A percentile compares a stretch with the other conserved stretches of the same genome.
Evolutionary conservation across 2,113 vertebrate genomes (phyloP).

Genomic region (Onychostruthus taczanowskii): DNA sequence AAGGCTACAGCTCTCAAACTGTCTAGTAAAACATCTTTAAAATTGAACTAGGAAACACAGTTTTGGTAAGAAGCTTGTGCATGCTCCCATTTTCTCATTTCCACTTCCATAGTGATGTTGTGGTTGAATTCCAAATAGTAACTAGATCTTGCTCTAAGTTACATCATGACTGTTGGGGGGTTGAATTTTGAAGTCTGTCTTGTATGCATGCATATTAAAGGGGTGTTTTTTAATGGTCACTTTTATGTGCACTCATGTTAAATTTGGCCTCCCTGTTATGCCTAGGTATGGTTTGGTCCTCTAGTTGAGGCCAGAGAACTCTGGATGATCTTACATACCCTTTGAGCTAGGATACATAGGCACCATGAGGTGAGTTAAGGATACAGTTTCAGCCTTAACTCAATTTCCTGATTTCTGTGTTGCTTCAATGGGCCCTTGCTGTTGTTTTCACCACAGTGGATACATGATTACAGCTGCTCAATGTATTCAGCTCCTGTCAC

Average conservation of each 20-base stretch:
- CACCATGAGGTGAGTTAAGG: constrained; percentile 68
- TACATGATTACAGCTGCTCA: background rate
- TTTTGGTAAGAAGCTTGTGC: background rate
- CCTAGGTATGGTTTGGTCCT: constrained; percentile 65
- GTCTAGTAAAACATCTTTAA: background rate
- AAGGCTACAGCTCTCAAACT: background rate
- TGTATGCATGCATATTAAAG: constrained; percentile 39
- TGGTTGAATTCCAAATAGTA: background rate
- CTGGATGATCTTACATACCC: constrained; percentile 60
- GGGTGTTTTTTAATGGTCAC: background rate
- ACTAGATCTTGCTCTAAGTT: background rate
- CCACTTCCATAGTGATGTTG: background rate
- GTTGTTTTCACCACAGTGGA: background rate
- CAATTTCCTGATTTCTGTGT: constrained; percentile 44
- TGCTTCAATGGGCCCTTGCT: background rate
- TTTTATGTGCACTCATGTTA: constrained; percentile 36
- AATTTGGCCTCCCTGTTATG: constrained; percentile 67
- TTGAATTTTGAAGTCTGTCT: background rate
- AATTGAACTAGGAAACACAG: background rate
- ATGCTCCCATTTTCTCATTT: background rate
- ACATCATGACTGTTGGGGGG: background rate
- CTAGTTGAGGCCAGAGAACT: constrained; percentile 60
- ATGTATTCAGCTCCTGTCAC: background rate
- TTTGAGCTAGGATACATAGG: constrained; percentile 71
- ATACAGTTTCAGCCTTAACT: constrained; percentile 61